A percentile compares a stretch with the other conserved stretches of the same genome.
These are phyloP conservation scores for Hyposmocoma kahamanoa DNA, from an alignment of 1,140 invertebrate species.

Conservation along the genomic window DNA sequence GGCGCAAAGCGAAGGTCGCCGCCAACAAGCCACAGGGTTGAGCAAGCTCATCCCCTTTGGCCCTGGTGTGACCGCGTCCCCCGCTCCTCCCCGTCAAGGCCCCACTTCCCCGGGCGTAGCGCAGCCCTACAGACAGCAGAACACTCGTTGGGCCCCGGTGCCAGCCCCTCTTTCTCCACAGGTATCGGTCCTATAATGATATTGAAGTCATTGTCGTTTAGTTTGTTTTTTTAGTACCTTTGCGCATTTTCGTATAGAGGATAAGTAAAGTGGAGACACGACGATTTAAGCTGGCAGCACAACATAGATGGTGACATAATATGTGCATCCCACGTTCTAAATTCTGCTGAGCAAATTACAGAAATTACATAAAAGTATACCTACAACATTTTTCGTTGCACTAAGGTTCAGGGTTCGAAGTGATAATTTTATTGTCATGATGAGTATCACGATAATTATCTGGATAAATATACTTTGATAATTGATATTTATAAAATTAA, in stretches of 20 bases:
- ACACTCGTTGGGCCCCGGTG: conserved; percentile 60
- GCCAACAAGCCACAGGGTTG: conserved; percentile 45
- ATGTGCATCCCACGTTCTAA: no score
- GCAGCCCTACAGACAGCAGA: conserved; percentile 60
- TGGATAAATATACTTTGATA: no score
- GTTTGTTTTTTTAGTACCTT: conserved; percentile 3
- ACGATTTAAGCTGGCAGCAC: no score
- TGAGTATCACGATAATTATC: no score
- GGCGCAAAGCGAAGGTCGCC: conserved; percentile 43
- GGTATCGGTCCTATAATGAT: conserved; percentile 24
- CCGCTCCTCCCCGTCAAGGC: conserved; percentile 46
- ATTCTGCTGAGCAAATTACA: no score
- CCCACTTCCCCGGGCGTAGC: conserved; percentile 51
- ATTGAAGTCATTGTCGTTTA: conserved; percentile 18
- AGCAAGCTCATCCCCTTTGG: conserved; percentile 64
- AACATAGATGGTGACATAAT: no score
- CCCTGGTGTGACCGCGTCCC: conserved; percentile 40
- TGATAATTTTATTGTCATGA: no score
- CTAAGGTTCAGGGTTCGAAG: no score
- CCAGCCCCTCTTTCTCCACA: conserved; percentile 61
- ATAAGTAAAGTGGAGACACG: no score
- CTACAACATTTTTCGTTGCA: no score
- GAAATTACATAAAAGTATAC: no score
- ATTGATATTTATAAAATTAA: no score
- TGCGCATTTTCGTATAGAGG: not conserved